phyloP scores from a whole-genome alignment of 2,113 vertebrate species.

The Pelodiscus sinensis region DNA sequence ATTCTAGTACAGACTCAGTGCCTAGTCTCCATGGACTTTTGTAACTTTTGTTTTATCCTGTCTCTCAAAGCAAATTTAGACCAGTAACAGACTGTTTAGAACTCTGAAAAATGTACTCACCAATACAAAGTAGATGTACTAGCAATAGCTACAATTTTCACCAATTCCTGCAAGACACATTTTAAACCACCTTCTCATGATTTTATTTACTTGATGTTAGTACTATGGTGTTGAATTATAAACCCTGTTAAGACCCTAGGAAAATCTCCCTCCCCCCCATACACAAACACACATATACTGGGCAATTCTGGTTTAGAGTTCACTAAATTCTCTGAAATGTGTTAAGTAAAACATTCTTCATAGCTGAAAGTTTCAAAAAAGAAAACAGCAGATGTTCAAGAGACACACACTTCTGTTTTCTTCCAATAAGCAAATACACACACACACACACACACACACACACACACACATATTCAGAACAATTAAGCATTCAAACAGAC shows the following conservation, averaged over 20 bases:
- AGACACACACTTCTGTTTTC: slow-evolving; percentile 43
- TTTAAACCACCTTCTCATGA: neutral
- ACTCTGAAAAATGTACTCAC: rapidly evolving
- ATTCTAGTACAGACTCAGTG: neutral
- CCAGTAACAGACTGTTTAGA: neutral
- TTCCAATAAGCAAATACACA: slow-evolving; percentile 30
- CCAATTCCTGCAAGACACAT: neutral
- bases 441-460: slow-evolving; percentile 7
- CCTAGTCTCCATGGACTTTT: neutral
- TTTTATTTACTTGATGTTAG: slow-evolving; percentile 52
- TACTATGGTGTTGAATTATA: slow-evolving; percentile 18
- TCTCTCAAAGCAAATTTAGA: neutral
- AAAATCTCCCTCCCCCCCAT: neutral
- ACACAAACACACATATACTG: neutral
- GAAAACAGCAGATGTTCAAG: slow-evolving; percentile 64
- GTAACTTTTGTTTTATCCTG: neutral
- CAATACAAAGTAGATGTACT: neutral
- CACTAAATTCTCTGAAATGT: slow-evolving; percentile 56
- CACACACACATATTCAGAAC: slow-evolving; percentile 36
- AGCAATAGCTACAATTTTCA: neutral
- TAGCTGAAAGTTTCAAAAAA: slow-evolving; percentile 57
- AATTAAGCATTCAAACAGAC: slow-evolving; percentile 46
- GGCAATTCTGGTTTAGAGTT: slow-evolving; percentile 59
- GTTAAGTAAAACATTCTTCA: slow-evolving; percentile 60
- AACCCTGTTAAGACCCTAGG: slow-evolving; percentile 41